Conservation (phyloP, 2,797 vertebrate genomes). For the Petrocephalus schoutedeni region DNA sequence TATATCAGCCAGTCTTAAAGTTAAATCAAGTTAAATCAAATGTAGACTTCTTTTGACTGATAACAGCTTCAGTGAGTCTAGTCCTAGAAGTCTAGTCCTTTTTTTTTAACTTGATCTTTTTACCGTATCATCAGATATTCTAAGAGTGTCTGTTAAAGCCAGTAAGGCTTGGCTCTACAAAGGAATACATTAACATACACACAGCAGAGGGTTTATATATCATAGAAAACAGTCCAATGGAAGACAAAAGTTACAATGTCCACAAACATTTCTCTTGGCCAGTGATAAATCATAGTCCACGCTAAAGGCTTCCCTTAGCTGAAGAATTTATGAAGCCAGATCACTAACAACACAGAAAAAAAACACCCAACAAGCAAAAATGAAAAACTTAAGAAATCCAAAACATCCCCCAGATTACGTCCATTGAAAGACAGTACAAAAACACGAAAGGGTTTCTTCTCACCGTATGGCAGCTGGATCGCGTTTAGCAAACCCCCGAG, state of each 20-base stretch:
- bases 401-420: not conserved
- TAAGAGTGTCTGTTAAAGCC: too few species aligned
- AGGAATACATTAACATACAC: not conserved
- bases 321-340: not conserved
- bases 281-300: not conserved
- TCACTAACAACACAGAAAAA: not conserved
- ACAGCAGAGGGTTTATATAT: not conserved
- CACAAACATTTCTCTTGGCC: not conserved
- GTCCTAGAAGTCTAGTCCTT: not conserved
- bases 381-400: not conserved
- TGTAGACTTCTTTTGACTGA: not conserved
- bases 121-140: not conserved
- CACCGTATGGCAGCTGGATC: not conserved
- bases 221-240: not conserved
- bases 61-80: not conserved
- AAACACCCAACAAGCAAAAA: not conserved
- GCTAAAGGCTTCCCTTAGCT: not conserved
- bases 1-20: not conserved
- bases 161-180: not conserved
- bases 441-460: not conserved
- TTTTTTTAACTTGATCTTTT: not conserved
- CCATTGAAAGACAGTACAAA: not conserved
- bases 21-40: not conserved
- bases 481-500: not conserved
- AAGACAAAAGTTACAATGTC: not conserved